Percentiles rank a stretch among this genome's conserved stretches.
Evolutionary conservation across 1,140 invertebrate species (phyloP).

Genomic region (Brachionus angularis): DNA sequence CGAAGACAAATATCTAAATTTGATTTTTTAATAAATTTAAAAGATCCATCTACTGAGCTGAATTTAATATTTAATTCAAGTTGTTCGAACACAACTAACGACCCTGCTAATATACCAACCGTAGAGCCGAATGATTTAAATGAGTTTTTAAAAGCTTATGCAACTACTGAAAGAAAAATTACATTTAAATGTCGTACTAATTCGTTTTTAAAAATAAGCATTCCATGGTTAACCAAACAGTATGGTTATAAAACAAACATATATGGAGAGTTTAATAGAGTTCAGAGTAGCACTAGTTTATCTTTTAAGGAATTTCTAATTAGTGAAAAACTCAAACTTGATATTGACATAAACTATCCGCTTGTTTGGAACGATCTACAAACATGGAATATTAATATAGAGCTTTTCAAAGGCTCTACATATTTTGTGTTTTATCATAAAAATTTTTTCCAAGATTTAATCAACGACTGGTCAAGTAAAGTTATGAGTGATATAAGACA

Average conservation of each 20-base stretch:
- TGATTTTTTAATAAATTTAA: slow-evolving; percentile 25
- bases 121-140: slow-evolving; percentile 3
- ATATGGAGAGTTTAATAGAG: slow-evolving; percentile 81
- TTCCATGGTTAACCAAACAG: slow-evolving; percentile 81
- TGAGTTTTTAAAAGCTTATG: slow-evolving; percentile 23
- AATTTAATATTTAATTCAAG: slow-evolving; percentile 33
- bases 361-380: slow-evolving; percentile 89
- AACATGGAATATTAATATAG: slow-evolving; percentile 80
- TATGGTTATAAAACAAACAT: slow-evolving; percentile 83
- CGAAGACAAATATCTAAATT: slow-evolving; percentile 41
- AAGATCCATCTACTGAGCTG: slow-evolving; percentile 29
- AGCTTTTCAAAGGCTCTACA: slow-evolving; percentile 85
- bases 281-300: slow-evolving; percentile 88
- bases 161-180: slow-evolving; percentile 82
- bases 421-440: slow-evolving; percentile 89
- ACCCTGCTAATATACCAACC: slow-evolving; percentile 15
- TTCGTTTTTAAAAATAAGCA: slow-evolving; percentile 87
- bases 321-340: slow-evolving; percentile 89
- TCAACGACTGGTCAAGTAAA: slow-evolving; percentile 92
- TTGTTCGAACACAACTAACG: neutral
- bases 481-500: slow-evolving; percentile 77
- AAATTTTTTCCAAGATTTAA: slow-evolving; percentile 87
- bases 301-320: slow-evolving; percentile 79
- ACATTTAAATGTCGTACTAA: slow-evolving; percentile 84
- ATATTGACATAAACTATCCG: slow-evolving; percentile 79